Percentiles rank a stretch among this genome's conserved stretches.
Conservation (phyloP, 2,888 invertebrate genomes). For the Atethmia centrago region DNA sequence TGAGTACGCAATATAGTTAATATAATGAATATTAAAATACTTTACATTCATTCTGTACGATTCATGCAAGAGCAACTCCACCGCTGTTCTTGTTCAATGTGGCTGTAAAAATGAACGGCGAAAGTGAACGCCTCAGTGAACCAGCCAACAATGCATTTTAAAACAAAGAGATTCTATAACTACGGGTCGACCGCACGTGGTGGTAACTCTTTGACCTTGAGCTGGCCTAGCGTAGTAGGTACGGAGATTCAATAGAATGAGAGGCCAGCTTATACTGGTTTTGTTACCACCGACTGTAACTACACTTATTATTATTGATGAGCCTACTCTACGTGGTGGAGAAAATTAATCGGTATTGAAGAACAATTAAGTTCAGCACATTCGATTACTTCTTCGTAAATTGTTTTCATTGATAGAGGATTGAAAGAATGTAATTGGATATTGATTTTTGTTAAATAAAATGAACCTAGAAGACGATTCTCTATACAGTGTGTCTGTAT, state of each 20-base stretch:
- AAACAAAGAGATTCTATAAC: slow-evolving; percentile 51
- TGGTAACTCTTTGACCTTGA: neutral
- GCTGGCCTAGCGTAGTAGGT: neutral
- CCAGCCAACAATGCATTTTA: slow-evolving; percentile 42
- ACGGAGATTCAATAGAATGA: neutral
- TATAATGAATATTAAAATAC: neutral
- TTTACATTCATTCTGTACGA: neutral
- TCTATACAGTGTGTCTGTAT: too few relatives aligned
- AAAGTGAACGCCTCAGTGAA: slow-evolving; percentile 48
- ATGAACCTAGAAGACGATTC: neutral
- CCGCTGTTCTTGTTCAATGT: slow-evolving; percentile 15
- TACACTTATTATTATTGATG: slow-evolving; percentile 29
- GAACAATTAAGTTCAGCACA: slow-evolving; percentile 21
- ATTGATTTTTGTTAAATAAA: slow-evolving; percentile 16
- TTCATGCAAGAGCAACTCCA: slow-evolving; percentile 1
- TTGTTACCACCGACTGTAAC: neutral
- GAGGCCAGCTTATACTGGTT: neutral
- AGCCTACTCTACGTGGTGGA: slow-evolving; percentile 14
- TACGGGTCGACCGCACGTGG: neutral
- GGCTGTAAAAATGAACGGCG: slow-evolving; percentile 46
- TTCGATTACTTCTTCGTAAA: slow-evolving; percentile 38
- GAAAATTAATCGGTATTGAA: slow-evolving; percentile 20
- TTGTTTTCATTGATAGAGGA: slow-evolving; percentile 18
- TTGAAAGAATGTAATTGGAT: slow-evolving; percentile 23
- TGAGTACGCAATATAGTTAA: too few relatives aligned